Percentiles rank a stretch among this genome's conserved stretches.
These are phyloP conservation scores for Orbicella faveolata DNA, from an alignment of 64 coral and sea anemone species.

Conservation along the genomic window DNA sequence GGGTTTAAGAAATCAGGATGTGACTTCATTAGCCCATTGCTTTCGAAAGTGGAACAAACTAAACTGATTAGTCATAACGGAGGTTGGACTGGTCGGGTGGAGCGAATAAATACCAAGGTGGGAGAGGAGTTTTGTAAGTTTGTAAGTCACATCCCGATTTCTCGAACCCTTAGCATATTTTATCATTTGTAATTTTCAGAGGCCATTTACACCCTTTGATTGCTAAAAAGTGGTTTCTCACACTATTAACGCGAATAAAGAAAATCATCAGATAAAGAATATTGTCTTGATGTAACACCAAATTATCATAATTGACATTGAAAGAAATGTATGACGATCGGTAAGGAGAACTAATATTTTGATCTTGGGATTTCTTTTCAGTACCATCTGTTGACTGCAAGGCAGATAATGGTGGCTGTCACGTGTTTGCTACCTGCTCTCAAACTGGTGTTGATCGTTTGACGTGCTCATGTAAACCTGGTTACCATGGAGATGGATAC, in stretches of 20 bases:
- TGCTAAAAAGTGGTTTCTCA: no score
- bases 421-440: conserved; percentile 70
- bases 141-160: no score
- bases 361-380: not conserved
- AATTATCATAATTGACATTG: not conserved
- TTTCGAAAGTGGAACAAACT: no score
- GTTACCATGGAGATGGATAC: conserved; percentile 78
- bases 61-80: no score
- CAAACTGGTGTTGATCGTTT: conserved; percentile 10
- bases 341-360: not conserved
- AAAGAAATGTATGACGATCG: not conserved
- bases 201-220: no score
- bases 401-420: conserved; percentile 56
- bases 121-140: no score
- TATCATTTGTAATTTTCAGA: no score
- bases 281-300: not conserved
- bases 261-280: not conserved
- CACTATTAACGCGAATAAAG: not conserved
- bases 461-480: conserved; percentile 67
- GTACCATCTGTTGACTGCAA: conserved; percentile 31
- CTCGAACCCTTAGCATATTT: no score
- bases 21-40: no score
- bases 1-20: no score
- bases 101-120: no score
- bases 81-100: no score